Percentiles rank a stretch among this genome's conserved stretches.
Evolutionary conservation across 2,888 invertebrate species (phyloP).

Genomic region (Coelinius sp.): DNA sequence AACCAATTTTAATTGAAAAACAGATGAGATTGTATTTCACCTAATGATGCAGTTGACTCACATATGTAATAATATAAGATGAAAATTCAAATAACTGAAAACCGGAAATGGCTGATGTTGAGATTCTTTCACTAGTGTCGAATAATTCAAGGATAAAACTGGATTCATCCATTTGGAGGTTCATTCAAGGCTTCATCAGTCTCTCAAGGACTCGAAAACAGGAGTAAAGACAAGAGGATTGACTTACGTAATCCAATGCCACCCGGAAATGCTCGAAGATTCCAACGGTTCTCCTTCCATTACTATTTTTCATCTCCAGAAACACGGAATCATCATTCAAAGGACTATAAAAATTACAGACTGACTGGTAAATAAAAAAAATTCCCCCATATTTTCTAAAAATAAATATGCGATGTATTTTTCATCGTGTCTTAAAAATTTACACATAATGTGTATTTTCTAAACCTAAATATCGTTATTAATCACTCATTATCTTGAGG

Average conservation of each 20-base stretch:
- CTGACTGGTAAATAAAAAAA: background rate
- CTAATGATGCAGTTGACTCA: background rate
- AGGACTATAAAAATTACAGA: too few relatives aligned
- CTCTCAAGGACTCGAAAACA: conserved; percentile 18
- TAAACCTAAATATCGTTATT: background rate
- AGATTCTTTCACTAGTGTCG: conserved; percentile 9
- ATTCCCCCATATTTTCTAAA: background rate
- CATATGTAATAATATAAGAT: background rate
- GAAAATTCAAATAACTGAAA: background rate
- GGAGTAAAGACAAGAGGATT: conserved; percentile 10
- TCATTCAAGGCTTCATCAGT: conserved; percentile 9
- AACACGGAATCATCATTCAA: background rate
- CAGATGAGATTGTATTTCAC: background rate
- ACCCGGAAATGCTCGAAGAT: conserved; percentile 6
- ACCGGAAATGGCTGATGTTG: background rate
- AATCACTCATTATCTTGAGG: background rate
- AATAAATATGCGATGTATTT: background rate
- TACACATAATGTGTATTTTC: background rate
- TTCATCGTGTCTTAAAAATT: background rate
- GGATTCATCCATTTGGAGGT: conserved; percentile 6
- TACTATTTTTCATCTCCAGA: background rate
- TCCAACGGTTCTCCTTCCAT: conserved; percentile 15
- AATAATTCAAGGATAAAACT: conserved; percentile 21
- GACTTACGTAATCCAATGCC: conserved; percentile 22
- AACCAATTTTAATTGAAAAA: background rate